Evolutionary conservation across 2,888 invertebrate species (phyloP).

Genomic region (Leptinotarsa rubiginosa): DNA sequence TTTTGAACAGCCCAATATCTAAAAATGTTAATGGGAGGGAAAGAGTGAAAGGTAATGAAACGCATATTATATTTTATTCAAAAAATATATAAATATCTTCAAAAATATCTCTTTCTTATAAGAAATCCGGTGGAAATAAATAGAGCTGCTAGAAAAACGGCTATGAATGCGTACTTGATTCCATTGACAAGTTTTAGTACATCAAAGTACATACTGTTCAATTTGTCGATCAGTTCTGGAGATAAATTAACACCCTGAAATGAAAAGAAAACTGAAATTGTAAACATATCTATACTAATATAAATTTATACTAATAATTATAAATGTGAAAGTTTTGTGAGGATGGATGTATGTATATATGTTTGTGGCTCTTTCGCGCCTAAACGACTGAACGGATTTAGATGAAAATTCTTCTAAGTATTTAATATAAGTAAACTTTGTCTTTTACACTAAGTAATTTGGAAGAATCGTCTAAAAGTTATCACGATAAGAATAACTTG

Average conservation of each 20-base stretch:
- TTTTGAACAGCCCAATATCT: no score
- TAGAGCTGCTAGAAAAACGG: constrained; percentile 39
- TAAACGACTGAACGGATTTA: no score
- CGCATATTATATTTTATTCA: background rate
- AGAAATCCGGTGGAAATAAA: constrained; percentile 27
- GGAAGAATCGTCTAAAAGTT: no score
- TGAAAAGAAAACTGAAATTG: background rate
- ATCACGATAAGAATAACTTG: no score
- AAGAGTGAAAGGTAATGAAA: constrained; percentile 16
- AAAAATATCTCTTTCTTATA: constrained; percentile 22
- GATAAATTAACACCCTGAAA: constrained; percentile 52
- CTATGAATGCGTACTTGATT: constrained; percentile 50
- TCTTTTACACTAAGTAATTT: no score
- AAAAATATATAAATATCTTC: constrained; percentile 18
- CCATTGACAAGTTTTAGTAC: constrained; percentile 46
- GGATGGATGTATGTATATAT: no score
- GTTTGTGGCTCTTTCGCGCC: no score
- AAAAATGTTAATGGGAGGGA: no score
- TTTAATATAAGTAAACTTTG: no score
- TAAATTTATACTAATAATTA: no score
- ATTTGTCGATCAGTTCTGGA: constrained; percentile 48
- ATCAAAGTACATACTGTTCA: constrained; percentile 50
- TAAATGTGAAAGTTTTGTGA: no score
- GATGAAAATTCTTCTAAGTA: no score
- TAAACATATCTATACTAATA: background rate